Percentiles rank a stretch among this genome's conserved stretches.
phyloP scores from a whole-genome alignment of 64 coral and sea anemone species.

The Catalaphyllia jardinei region DNA sequence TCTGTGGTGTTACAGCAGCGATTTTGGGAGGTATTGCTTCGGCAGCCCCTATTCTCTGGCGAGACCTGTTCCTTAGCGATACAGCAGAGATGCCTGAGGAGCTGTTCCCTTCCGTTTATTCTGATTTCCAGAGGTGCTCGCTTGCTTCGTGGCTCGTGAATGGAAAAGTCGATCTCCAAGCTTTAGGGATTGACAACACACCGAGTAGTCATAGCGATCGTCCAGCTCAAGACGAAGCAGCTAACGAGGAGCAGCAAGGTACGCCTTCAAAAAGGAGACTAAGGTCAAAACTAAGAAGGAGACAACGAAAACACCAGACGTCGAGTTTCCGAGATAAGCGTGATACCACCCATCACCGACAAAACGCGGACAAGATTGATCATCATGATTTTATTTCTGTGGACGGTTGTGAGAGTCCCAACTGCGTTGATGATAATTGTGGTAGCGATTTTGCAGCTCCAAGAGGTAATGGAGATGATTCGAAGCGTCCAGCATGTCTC shows the following conservation, averaged over 20 bases:
- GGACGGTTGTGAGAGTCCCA: constrained; percentile 12
- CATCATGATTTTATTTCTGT: constrained; percentile 7
- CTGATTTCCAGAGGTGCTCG: constrained; percentile 26
- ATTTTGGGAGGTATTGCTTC: constrained; percentile 49
- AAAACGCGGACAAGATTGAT: background rate
- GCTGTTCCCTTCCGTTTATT: constrained; percentile 24
- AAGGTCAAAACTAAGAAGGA: constrained; percentile 6
- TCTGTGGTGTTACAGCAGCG: constrained; percentile 50
- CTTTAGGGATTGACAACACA: constrained; percentile 11
- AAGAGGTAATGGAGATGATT: no score
- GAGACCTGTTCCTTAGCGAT: constrained; percentile 8
- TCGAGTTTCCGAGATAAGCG: background rate
- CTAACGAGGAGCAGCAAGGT: background rate
- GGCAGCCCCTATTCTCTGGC: constrained; percentile 26
- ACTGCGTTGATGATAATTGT: background rate
- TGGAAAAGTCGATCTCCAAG: constrained; percentile 8
- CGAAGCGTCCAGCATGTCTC: no score
- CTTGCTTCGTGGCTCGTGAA: constrained; percentile 42
- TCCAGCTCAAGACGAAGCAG: background rate
- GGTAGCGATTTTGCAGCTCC: constrained; percentile 9
- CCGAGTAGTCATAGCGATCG: background rate
- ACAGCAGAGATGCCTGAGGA: background rate
- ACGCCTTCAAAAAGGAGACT: constrained; percentile 16
- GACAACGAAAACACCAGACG: constrained; percentile 23
- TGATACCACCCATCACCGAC: constrained; percentile 11